These are phyloP conservation scores for Callospermophilus lateralis DNA, from an alignment of 2,113 vertebrate genomes.

Conservation along the genomic window DNA sequence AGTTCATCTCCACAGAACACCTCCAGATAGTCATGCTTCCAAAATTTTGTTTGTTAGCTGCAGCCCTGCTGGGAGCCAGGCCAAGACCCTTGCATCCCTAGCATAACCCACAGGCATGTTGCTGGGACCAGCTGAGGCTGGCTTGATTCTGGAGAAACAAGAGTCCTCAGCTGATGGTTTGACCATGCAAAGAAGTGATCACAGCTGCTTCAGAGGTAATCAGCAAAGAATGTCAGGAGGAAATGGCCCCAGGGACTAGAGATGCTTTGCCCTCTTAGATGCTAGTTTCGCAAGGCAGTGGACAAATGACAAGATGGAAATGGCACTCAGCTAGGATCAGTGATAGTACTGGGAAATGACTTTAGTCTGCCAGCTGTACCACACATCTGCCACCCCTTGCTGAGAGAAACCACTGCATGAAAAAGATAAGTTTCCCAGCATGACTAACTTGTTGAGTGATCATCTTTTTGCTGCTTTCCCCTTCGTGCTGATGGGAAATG, in stretches of 20 bases:
- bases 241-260: conserved; percentile 44
- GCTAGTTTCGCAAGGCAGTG: conserved; percentile 41
- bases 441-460: conserved; percentile 57
- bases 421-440: conserved; percentile 43
- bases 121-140: background rate
- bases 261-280: conserved; percentile 34
- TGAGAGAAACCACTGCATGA: conserved; percentile 51
- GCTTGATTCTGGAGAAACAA: conserved; percentile 14
- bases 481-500: conserved; percentile 54
- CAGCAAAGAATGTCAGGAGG: conserved; percentile 70
- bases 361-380: conserved; percentile 2
- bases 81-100: background rate
- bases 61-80: background rate
- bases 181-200: conserved; percentile 28
- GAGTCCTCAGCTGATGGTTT: background rate
- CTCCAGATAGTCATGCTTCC: background rate
- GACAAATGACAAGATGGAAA: conserved; percentile 64
- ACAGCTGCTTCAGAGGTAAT: conserved; percentile 60
- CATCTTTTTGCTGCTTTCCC: background rate
- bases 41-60: conserved; percentile 1
- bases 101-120: background rate
- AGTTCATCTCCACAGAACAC: background rate
- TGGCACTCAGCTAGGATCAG: background rate
- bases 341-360: background rate
- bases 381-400: background rate